Percentiles rank a stretch among this genome's conserved stretches.
These are phyloP conservation scores for Ascaphus truei DNA, from an alignment of 2,113 vertebrate species.

Conservation along the genomic window DNA sequence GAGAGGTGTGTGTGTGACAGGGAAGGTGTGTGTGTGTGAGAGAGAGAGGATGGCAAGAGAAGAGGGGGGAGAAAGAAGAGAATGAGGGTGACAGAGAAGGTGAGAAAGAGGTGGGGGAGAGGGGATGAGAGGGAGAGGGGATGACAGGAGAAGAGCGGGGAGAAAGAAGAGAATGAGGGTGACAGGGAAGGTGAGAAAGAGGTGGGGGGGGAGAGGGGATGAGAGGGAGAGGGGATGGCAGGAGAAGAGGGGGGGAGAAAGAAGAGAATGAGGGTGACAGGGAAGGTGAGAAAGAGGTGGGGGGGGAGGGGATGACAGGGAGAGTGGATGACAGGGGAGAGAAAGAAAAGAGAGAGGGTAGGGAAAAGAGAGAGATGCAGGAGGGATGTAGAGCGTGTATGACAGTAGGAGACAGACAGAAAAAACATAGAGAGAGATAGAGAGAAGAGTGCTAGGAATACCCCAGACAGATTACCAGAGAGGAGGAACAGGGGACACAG, in stretches of 20 bases:
- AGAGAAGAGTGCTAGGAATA: too few relatives aligned
- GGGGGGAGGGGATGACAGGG: not conserved
- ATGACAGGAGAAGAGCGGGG: not conserved
- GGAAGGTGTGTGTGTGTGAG: slow-evolving; percentile 48
- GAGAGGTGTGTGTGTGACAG: not conserved
- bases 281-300: not conserved
- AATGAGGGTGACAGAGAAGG: slow-evolving; percentile 39
- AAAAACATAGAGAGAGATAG: too few relatives aligned
- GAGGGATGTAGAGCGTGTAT: too few relatives aligned
- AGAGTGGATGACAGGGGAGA: not conserved
- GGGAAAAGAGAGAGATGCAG: not conserved
- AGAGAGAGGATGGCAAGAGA: not conserved
- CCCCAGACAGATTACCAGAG: not conserved
- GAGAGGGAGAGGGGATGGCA: not conserved
- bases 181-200: too few relatives aligned
- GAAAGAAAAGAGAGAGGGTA: not conserved
- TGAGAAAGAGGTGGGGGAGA: slow-evolving; percentile 30
- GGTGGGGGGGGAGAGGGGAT: not conserved
- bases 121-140: not conserved
- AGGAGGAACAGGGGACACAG: not conserved
- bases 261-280: not conserved
- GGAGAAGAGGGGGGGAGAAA: not conserved
- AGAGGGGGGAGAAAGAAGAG: not conserved
- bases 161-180: not conserved
- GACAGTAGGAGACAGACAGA: too few relatives aligned